phyloP scores from a whole-genome alignment of 2,888 invertebrate species.

The Nomada flava region DNA sequence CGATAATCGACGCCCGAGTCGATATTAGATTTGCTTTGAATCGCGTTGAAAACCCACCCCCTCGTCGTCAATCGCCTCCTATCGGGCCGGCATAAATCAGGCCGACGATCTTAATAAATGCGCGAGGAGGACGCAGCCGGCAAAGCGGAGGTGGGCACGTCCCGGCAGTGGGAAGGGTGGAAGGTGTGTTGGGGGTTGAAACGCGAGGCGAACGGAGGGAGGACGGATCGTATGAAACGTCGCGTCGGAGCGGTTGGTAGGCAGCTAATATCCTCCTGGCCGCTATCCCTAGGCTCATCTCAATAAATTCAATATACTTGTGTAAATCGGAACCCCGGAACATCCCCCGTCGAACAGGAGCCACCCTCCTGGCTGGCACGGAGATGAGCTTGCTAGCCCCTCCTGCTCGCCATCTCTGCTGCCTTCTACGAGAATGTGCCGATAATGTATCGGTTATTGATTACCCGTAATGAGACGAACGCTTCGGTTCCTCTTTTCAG shows the following conservation, averaged over 20 bases:
- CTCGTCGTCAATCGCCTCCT: conserved; percentile 49
- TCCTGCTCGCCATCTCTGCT: conserved; percentile 31
- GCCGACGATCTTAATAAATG: conserved; percentile 82
- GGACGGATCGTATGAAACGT: conserved; percentile 75
- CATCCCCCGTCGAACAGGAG: conserved; percentile 56
- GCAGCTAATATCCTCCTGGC: conserved; percentile 84
- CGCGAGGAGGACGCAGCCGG: conserved; percentile 66
- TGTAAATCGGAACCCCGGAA: conserved; percentile 80
- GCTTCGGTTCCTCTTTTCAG: conserved; percentile 57
- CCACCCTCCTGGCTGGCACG: conserved; percentile 66
- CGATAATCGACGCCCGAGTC: conserved; percentile 65
- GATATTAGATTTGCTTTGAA: conserved; percentile 72
- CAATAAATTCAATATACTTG: conserved; percentile 85
- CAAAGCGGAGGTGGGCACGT: conserved; percentile 35
- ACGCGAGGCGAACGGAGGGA: conserved; percentile 44
- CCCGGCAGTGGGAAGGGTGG: conserved; percentile 15
- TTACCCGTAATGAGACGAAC: conserved; percentile 79
- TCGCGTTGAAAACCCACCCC: conserved; percentile 70
- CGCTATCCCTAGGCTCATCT: conserved; percentile 84
- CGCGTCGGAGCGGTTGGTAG: conserved; percentile 78
- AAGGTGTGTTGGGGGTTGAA: conserved; percentile 45
- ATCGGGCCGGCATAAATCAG: conserved; percentile 81
- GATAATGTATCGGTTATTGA: conserved; percentile 82
- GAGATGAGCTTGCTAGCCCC: conserved; percentile 76
- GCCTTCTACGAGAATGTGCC: conserved; percentile 40